Evolutionary conservation across 1,140 invertebrate species (phyloP).

Genomic region (Drosophila miranda): DNA sequence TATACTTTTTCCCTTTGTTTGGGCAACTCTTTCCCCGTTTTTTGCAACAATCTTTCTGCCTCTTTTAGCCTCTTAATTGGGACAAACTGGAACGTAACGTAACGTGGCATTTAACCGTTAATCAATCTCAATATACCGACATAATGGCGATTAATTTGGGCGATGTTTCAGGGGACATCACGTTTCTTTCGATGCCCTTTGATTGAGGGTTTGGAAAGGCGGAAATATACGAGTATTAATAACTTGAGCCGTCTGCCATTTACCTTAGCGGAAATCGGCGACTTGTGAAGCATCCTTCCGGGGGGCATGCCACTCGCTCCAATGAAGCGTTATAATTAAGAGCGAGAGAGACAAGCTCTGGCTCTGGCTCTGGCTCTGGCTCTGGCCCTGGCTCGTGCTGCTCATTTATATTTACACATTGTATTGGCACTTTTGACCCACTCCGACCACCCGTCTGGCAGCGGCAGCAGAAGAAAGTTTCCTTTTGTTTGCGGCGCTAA

Average conservation of each 20-base stretch:
- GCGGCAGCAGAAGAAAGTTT: constrained; percentile 34
- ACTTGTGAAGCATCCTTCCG: constrained; percentile 12
- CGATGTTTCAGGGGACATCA: neutral
- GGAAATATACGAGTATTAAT: constrained; percentile 51
- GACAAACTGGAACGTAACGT: constrained; percentile 13
- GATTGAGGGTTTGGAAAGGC: constrained; percentile 4
- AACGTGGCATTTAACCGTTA: constrained; percentile 11
- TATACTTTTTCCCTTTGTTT: neutral
- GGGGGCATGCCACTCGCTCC: constrained; percentile 1
- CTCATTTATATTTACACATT: constrained; percentile 72
- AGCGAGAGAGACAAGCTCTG: neutral
- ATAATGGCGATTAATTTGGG: constrained; percentile 62
- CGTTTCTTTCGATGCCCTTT: neutral
- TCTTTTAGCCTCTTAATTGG: constrained; percentile 4
- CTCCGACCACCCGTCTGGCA: constrained; percentile 18
- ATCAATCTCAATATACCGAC: constrained; percentile 73
- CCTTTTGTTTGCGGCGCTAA: constrained; percentile 66
- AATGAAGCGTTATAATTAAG: constrained; percentile 66
- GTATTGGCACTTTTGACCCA: constrained; percentile 71
- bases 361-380: neutral
- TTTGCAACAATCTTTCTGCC: neutral
- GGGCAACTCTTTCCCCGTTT: constrained; percentile 9
- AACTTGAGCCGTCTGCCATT: constrained; percentile 58
- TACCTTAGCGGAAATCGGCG: constrained; percentile 41
- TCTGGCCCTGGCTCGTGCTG: constrained; percentile 7